These are phyloP conservation scores for Ispidina lecontei DNA, from an alignment of 2,797 vertebrate genomes.

Conservation along the genomic window DNA sequence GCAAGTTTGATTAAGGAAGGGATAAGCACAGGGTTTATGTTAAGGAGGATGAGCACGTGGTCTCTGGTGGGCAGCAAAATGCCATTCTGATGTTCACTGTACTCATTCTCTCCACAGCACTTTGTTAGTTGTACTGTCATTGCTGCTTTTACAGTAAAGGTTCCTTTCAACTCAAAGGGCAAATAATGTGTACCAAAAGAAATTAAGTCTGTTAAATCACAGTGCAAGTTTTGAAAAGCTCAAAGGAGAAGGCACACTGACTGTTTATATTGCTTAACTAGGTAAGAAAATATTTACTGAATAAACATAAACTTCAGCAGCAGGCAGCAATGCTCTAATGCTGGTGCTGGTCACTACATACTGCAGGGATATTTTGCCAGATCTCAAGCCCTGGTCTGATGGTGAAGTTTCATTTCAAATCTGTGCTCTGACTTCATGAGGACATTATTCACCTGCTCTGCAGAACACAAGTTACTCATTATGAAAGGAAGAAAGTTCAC, in stretches of 20 bases:
- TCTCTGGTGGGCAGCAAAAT: constrained; percentile 9
- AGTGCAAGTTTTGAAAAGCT: not conserved
- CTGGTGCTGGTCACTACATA: not conserved
- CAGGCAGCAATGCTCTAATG: not conserved
- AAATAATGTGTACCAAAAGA: not conserved
- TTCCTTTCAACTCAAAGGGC: not conserved
- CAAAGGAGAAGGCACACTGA: not conserved
- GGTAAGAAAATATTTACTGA: not conserved
- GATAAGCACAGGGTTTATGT: not conserved
- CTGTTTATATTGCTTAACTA: not conserved
- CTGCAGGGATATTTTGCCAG: not conserved
- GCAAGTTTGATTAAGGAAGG: not conserved
- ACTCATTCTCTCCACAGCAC: not conserved
- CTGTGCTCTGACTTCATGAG: not conserved
- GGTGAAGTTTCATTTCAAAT: not conserved
- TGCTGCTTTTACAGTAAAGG: not conserved
- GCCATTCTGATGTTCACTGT: not conserved
- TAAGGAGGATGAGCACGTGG: not conserved
- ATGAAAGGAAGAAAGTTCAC: not conserved
- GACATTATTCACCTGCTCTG: not conserved
- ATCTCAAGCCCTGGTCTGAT: not conserved
- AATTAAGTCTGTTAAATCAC: not conserved
- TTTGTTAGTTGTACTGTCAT: not conserved
- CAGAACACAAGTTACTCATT: not conserved
- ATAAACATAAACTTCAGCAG: not conserved